Base-by-base conservation (phyloP, 1,140 invertebrate genomes). In the Theocolax elegans region DNA sequence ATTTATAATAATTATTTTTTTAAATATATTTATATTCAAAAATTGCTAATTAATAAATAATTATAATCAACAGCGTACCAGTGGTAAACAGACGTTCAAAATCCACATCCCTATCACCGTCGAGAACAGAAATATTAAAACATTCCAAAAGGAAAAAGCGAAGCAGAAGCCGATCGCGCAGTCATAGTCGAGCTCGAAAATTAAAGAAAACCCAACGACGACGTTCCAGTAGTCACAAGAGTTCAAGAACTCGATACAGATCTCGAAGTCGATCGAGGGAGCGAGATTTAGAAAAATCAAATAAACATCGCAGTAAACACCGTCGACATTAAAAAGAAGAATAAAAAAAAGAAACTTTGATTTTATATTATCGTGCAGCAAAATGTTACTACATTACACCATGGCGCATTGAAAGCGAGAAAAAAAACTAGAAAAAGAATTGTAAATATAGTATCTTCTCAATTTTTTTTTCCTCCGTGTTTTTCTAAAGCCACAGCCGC, bases 211-310 rank as follows among this genome's bases (percentile, higher is more conserved):
- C 74, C n/a, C 83, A 76, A 68, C 85, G 81, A 51, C 77, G 76
- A 59, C 74, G 80, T 77, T 87, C 80, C 27, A 84, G 87, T 40
- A 85, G 83, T 65, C 87, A 88, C 63, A 89, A 89, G 76, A 81
- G 84, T 31, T 87, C 87, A 21, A 77, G 81, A 23, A 87, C 82
- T 68, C 85, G 87, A 64, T 88, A 88, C 29, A 83, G 87, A 72
- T 88, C 87, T 2, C 81, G 87, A 54, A 88, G 87, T 75, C 81
- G 87, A 74, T 86, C 86, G 15, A 85, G 87, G 31, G 87, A 88
- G 27, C 81, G 83, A 58, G 76, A 85, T 46, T 51, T 64, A 8
- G 83, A 84, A 42, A 84, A 83, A 62, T 81, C 81, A 13, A 81
- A 70, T 62, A 85, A 84, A 77, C 81, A 84, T 73, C 80, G 83